Base-by-base conservation (phyloP, 1,140 invertebrate genomes). In the Araneus ventricosus region DNA sequence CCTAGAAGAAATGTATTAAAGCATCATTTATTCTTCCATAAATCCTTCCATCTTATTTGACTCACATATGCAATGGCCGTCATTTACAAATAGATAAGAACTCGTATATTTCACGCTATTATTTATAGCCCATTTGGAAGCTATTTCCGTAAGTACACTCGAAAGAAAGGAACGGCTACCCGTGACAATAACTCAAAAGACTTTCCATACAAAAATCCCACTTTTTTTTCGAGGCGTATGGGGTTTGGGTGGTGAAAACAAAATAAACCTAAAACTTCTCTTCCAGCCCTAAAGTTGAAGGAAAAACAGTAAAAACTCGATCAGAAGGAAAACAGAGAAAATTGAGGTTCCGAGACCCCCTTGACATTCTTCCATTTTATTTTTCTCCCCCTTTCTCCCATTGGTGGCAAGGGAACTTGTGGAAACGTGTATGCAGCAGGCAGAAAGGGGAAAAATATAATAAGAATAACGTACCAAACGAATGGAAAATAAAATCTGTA, bases 281-380 rank as follows among this genome's bases (percentile, higher is more conserved):
- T 88, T 10, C 52, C n/a, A 59, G 7, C 30, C 57, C 86, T 39
- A 37, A 57, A 20, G 37, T 52, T 57, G 34, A 79, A 89, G 24
- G 67, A 89, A 75, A 88, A 52, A 67, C 34, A 52, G 14, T 30
- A 30, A 79, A 79, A 89, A 57, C 45, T 89, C 88, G 88, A 89
- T 89, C 88, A 89, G 39, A 79, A 79, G 17, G 63, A 86, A 57
- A 75, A 75, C n/a, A 67, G 30, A 41, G 41, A 79, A 89, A 89
- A 89, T 89, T 89, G 88, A 89, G 88, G 88, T 89, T 89, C 79
- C 88, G 39, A 52, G 88, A 89, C 88, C 63, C 30, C 27, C 30
- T 86, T 86, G 84, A 61, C 57, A 59, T 79, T 45, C 30, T 30
- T 75, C 45, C 24, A n/a, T 52, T 41, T 45, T 52, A 41, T 82